Conservation (phyloP, 2,797 vertebrate genomes). For the Peromyscus eremicus region DNA sequence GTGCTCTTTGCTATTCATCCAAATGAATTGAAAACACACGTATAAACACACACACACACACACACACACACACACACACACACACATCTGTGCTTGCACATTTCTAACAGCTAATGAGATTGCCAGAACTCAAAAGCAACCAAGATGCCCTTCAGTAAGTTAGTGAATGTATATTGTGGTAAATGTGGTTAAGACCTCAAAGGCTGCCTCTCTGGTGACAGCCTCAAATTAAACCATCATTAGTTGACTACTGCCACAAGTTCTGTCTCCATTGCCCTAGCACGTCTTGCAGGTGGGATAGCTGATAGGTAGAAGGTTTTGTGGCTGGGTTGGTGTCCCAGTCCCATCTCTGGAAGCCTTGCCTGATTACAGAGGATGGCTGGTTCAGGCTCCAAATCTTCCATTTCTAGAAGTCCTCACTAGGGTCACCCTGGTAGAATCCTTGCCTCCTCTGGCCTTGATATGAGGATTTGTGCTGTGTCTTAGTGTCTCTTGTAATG, state of each 20-base stretch:
- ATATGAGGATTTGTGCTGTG: not conserved
- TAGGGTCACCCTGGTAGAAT: not conserved
- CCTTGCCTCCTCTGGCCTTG: not conserved
- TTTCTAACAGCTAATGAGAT: not conserved
- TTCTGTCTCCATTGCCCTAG: not conserved
- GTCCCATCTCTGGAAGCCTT: not conserved
- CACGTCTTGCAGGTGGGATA: not conserved
- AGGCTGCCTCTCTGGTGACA: not conserved
- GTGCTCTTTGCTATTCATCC: not conserved
- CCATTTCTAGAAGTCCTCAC: not conserved
- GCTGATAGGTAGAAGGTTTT: not conserved
- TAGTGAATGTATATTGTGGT: not conserved
- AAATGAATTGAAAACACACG: not conserved
- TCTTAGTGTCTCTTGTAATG: not conserved
- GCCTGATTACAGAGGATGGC: not conserved
- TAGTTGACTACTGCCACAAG: not conserved
- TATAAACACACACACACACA: not conserved
- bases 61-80: not conserved
- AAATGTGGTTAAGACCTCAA: not conserved
- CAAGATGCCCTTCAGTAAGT: not conserved
- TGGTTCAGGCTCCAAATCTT: not conserved
- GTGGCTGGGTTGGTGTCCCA: not conserved
- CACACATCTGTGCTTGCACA: not conserved
- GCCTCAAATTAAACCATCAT: not conserved
- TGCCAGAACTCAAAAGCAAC: not conserved